Evolutionary conservation across 2,797 vertebrate species (phyloP).

Genomic region (Megaceryle alcyon): DNA sequence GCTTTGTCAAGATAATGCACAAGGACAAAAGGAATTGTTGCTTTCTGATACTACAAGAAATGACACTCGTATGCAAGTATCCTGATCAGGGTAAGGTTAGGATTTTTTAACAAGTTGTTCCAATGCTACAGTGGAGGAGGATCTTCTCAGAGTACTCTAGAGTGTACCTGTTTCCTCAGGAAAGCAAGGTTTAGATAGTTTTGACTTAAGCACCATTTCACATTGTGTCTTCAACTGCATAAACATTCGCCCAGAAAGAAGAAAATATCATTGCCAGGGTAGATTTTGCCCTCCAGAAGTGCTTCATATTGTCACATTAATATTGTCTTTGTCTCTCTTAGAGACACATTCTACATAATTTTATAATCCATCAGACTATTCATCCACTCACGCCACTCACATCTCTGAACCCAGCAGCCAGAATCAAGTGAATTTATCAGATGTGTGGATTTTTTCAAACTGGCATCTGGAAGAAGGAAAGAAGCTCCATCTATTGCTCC

Average conservation of each 20-base stretch:
- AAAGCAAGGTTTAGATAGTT: background rate
- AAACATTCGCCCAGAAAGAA: background rate
- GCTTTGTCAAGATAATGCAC: background rate
- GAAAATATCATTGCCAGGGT: background rate
- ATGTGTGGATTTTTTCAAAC: background rate
- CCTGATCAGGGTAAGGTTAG: background rate
- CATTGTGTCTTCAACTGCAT: background rate
- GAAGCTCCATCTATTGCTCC: background rate
- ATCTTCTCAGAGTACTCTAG: background rate
- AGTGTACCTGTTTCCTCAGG: background rate
- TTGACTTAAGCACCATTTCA: background rate
- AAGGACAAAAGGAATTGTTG: background rate
- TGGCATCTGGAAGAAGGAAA: background rate
- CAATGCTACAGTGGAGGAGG: background rate
- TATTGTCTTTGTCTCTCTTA: background rate
- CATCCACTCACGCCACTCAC: background rate
- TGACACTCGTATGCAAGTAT: accelerated
- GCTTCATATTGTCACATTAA: background rate
- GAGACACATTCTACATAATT: background rate
- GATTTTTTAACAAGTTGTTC: background rate
- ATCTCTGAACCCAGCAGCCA: background rate
- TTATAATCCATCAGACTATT: background rate
- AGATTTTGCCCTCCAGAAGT: background rate
- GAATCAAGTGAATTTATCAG: background rate
- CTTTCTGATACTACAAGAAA: background rate